Base-by-base conservation (phyloP, 1,140 invertebrate genomes). In the Pararge aegeria region DNA sequence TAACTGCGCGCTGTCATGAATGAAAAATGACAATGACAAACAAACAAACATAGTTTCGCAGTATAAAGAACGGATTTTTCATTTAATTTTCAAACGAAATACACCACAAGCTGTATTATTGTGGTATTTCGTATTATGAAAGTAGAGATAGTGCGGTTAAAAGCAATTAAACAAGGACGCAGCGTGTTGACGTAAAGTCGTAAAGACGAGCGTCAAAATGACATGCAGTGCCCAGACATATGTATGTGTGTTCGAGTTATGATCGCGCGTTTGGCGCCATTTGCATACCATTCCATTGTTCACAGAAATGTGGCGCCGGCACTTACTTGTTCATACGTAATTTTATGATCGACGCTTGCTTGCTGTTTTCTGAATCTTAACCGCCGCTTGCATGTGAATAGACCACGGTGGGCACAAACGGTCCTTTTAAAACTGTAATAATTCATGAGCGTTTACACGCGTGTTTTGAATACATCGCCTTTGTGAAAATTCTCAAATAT, bases 221-320 rank as follows among this genome's bases (percentile, higher is more conserved):
- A 48, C 29, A 56, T 56, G 44, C 30, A 42, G 27, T 15, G 29
- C 7, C 10, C 15, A 30, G n/a, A 46, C 21, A 46, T 57, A 15
- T 59, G 50, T 57, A 16, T 34, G 38, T 27, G 72, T 83, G 73
- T 73, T 63, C 70, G 61, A 73, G 72, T 80, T 87, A 83, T 87
- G 80, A 83, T 77, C 65, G 63, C 69, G 62, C 60, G 70, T 71
- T 78, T 73, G 80, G 75, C 79, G 80, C 75, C 80, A 76, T 76
- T 80, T 76, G 66, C 78, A 81, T 79, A 73, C 70, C 65, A 72
- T 78, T 84, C 81, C 72, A 87, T 87, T 85, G 80, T 87, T 85
- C 79, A 83, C 76, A 85, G 83, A 85, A 82, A 72, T 73, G 67
- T 75, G 84, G 80, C 84, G 82, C 82, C 82, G 64, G 61, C 69